phyloP scores from a whole-genome alignment of 1,140 invertebrate species.

The Nautilus pompilius region DNA sequence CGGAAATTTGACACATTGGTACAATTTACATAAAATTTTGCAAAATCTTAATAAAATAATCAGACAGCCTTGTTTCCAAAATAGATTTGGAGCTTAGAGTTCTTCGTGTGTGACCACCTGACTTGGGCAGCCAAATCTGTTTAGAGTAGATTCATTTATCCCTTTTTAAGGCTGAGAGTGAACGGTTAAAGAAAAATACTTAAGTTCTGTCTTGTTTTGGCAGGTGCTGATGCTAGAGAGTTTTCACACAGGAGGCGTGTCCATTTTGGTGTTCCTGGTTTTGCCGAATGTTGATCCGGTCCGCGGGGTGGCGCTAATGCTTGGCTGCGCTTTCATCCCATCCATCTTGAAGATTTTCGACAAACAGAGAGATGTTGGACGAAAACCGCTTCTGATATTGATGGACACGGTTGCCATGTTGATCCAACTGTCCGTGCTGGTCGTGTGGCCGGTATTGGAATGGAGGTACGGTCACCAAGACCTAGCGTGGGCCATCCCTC shows the following conservation, averaged over 20 bases:
- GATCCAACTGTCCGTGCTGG: slow-evolving; percentile 32
- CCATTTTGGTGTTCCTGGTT: slow-evolving; percentile 44
- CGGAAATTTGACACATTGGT: too few species aligned
- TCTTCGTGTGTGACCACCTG: too few species aligned
- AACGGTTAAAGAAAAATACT: too few species aligned
- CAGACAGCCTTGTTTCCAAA: too few species aligned
- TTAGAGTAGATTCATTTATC: too few species aligned
- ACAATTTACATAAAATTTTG: too few species aligned
- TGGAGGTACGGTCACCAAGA: slow-evolving; percentile 10
- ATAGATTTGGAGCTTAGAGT: too few species aligned
- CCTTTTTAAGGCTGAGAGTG: too few species aligned
- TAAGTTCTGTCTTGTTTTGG: slow-evolving; percentile 4
- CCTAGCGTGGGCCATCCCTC: slow-evolving; percentile 31
- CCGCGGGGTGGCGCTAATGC: slow-evolving; percentile 28
- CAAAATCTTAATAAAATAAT: too few species aligned
- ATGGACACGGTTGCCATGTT: slow-evolving; percentile 34
- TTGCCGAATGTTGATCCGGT: slow-evolving; percentile 39
- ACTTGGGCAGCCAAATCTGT: too few species aligned
- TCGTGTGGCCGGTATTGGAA: slow-evolving; percentile 33
- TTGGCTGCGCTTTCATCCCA: slow-evolving; percentile 42
- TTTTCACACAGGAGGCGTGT: slow-evolving; percentile 43
- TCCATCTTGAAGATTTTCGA: slow-evolving; percentile 42
- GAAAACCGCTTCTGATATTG: slow-evolving; percentile 23
- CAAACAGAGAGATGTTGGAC: slow-evolving; percentile 23
- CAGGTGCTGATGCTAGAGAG: slow-evolving; percentile 44